Evolutionary conservation across 1,140 invertebrate species (phyloP).

Genomic region (Drosophila biarmipes): DNA sequence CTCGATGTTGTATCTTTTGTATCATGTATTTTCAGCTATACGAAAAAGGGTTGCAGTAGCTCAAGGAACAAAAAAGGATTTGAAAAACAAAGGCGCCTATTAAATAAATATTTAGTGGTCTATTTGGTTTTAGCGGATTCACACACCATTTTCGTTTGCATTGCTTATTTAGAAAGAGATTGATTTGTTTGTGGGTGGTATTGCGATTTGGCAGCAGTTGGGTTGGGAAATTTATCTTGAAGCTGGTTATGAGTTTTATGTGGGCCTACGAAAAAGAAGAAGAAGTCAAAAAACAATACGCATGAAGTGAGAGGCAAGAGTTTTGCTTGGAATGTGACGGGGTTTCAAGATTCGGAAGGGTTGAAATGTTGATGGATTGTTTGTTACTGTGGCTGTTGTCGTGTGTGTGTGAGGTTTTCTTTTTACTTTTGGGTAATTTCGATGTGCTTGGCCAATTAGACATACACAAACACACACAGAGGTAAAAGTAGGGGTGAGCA

Average conservation of each 20-base stretch:
- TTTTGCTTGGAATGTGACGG: slow-evolving; percentile 23
- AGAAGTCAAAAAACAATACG: slow-evolving; percentile 48
- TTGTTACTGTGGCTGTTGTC: slow-evolving; percentile 23
- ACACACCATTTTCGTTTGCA: slow-evolving; percentile 71
- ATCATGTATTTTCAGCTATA: slow-evolving; percentile 33
- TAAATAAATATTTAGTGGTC: slow-evolving; percentile 33
- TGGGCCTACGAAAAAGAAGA: slow-evolving; percentile 65
- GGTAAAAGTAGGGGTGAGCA: slow-evolving; percentile 46
- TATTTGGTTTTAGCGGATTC: slow-evolving; percentile 56
- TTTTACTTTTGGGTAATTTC: slow-evolving; percentile 40
- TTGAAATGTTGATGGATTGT: slow-evolving; percentile 31
- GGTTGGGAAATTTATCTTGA: slow-evolving; percentile 56
- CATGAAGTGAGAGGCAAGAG: slow-evolving; percentile 53
- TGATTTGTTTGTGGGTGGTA: slow-evolving; percentile 6
- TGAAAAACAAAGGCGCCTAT: slow-evolving; percentile 18
- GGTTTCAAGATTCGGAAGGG: slow-evolving; percentile 14
- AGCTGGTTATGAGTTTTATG: slow-evolving; percentile 57
- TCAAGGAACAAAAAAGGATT: slow-evolving; percentile 2
- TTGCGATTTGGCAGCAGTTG: slow-evolving; percentile 53
- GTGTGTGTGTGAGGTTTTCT: slow-evolving; percentile 8
- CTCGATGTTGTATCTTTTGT: slow-evolving; percentile 28
- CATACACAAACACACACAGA: slow-evolving; percentile 66
- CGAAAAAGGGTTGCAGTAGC: slow-evolving; percentile 45
- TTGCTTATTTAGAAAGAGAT: slow-evolving; percentile 40
- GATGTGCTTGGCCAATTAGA: slow-evolving; percentile 66